Evolutionary conservation across 2,797 vertebrate genomes (phyloP), one percentile per base, ranked within the genome.

Genomic region (Malurus splendens): DNA sequence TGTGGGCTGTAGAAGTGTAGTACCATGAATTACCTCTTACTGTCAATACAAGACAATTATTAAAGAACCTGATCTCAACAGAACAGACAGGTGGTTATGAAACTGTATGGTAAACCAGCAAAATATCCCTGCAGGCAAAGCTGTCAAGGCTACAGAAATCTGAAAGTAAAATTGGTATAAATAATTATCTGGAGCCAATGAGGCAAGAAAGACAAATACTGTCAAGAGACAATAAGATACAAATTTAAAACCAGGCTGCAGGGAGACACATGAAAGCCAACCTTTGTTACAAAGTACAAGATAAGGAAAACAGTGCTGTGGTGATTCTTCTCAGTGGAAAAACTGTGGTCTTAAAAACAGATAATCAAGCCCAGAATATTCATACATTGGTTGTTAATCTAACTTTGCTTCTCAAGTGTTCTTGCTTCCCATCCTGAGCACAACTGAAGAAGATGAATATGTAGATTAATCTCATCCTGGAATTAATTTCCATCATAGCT

Each of bases 141-240:
- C 65, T 91, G 78, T 88, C 87, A 95, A 82, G 13, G 22, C n/a
- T 81, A 62, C 17, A 71, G 89, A 91, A 94, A 93, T 94, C 66
- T 93, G 66, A 86, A 96, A 94, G 77, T 92, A 82, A 94, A 94
- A 95, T 93, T 90, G 51, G 10, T 89, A 86, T 86, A 93, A 94
- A 83, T 90, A 90, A 93, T 93, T 89, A 92, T 88, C 93, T 81
- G 62, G 70, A 95, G 79, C 50, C 87, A 95, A 90, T 78, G 84
- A 93, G 72, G 74, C 72, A 75, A 85, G 48, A 82, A 6, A 87
- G 80, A 79, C 65, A 94, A 94, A 90, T 47, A 68, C 38, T 89
- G 55, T 76, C 73, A 81, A 54, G 85, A 82, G 23, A 91, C 54
- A 92, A 73, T 68, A 86, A 88, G 60, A 54, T 19, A 86, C 19